Evolutionary conservation across 2,888 invertebrate genomes (phyloP), one percentile per base, ranked within the genome.

Genomic region (Yponomeuta sedellus): DNA sequence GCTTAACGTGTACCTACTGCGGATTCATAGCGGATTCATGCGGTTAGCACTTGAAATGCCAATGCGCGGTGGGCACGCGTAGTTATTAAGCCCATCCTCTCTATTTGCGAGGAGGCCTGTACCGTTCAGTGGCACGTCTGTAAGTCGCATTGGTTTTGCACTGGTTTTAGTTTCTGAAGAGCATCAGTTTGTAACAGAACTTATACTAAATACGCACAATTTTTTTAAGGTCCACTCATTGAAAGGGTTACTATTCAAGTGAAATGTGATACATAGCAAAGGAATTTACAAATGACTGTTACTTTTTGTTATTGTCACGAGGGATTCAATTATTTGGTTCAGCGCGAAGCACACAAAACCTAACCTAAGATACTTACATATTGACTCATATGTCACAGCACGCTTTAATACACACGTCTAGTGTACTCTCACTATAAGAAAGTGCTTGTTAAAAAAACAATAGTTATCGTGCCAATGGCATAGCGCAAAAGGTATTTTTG

Each of bases 351-450:
- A 78, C 77, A 78, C 16, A 28, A 39, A 56, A 67, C 59, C 61
- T 67, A 22, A 19, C 66, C 81, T 88, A 87, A 75, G 74, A 76
- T 74, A 83, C 82, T 85, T 82, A 87, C 71, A 85, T 88, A 89
- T 83, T 90, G 90, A 90, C 89, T 90, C 83, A 75, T 76, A 81
- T 85, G 89, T 89, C 90, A 90, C 90, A 90, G 90, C 90, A 83
- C 90, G 78, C 79, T 82, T 89, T 85, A 78, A 85, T 81, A 75
- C 73, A 75, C 75, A 81, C 76, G 72, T 71, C 67, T 68, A 70
- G 67, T 66, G 62, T 66, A 69, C 68, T 77, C 74, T 75, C 75
- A 82, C 76, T 77, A 76, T 69, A 71, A 72, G 70, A 72, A 75
- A 72, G 72, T 71, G 67, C 66, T 67, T 10, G 19, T 44, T 63